phyloP scores from a whole-genome alignment of 2,888 invertebrate species.

The Oscheius myriophilus region DNA sequence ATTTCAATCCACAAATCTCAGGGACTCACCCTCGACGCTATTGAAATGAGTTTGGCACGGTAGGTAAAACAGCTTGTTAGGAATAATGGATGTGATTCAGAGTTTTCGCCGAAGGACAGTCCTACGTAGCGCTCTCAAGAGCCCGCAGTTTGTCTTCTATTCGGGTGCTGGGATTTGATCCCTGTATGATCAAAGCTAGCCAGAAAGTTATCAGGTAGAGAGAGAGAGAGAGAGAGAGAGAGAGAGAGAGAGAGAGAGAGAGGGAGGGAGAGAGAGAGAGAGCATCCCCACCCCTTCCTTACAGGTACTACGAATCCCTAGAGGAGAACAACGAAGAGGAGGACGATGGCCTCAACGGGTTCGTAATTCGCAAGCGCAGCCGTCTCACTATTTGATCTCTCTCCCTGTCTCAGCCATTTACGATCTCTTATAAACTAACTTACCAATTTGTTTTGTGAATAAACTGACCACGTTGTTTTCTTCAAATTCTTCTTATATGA shows the following conservation, averaged over 20 bases:
- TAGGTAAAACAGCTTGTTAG: not conserved
- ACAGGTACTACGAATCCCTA: conserved; percentile 25
- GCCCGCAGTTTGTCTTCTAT: conserved; percentile 81
- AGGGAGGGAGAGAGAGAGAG: not conserved
- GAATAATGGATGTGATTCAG: conserved; percentile 74
- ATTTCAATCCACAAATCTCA: conserved; percentile 95
- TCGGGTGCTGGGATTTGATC: conserved; percentile 49
- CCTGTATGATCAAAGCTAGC: conserved; percentile 50
- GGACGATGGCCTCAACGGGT: conserved; percentile 30
- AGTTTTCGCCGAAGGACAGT: conserved; percentile 94
- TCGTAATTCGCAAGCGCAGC: conserved; percentile 31
- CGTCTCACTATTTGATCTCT: conserved; percentile 25
- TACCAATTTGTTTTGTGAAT: not conserved
- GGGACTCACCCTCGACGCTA: conserved; percentile 57
- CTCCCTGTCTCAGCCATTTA: not conserved
- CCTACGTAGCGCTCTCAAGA: conserved; percentile 92
- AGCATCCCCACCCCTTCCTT: not conserved
- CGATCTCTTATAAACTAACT: not conserved
- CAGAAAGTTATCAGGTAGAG: conserved; percentile 35
- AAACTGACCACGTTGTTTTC: not conserved
- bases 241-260: conserved; percentile 1
- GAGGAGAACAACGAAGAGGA: conserved; percentile 23
- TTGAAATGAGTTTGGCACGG: conserved; percentile 50
- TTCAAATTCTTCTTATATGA: not conserved
- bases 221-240: not conserved